Evolutionary conservation across 2,797 vertebrate species (phyloP).

Genomic region (Semaprochilodus insignis): DNA sequence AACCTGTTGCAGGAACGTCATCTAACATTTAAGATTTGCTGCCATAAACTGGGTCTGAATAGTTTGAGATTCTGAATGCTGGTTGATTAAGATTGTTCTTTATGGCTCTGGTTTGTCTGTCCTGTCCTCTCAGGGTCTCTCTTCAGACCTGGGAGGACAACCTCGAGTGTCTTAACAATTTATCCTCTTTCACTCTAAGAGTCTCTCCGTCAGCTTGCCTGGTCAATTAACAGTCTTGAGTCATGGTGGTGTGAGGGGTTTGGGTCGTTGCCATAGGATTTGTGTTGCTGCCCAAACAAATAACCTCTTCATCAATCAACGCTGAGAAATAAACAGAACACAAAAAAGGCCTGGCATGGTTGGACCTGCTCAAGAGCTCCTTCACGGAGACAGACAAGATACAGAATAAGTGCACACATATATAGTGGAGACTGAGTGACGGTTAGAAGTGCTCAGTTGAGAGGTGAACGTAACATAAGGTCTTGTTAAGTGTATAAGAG

Average conservation of each 20-base stretch:
- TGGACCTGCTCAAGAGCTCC: slow-evolving; percentile 40
- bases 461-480: slow-evolving; percentile 34
- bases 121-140: neutral
- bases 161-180: slow-evolving; percentile 34
- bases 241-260: slow-evolving; percentile 65
- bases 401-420: slow-evolving; percentile 14
- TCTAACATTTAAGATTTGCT: neutral
- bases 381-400: slow-evolving; percentile 39
- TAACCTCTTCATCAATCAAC: slow-evolving; percentile 55
- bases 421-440: slow-evolving; percentile 9
- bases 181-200: slow-evolving; percentile 26
- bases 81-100: slow-evolving; percentile 12
- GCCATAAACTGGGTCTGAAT: neutral
- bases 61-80: neutral
- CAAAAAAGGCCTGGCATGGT: slow-evolving; percentile 56
- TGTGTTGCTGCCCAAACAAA: slow-evolving; percentile 68
- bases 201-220: slow-evolving; percentile 58
- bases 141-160: slow-evolving; percentile 26
- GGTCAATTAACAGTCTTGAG: slow-evolving; percentile 73
- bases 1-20: too few relatives aligned
- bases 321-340: slow-evolving; percentile 60
- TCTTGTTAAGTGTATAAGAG: slow-evolving; percentile 12
- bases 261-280: slow-evolving; percentile 66
- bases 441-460: slow-evolving; percentile 20
- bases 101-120: slow-evolving; percentile 16